Conservation (phyloP, 2,888 invertebrate species). For the Beris morrisii region DNA sequence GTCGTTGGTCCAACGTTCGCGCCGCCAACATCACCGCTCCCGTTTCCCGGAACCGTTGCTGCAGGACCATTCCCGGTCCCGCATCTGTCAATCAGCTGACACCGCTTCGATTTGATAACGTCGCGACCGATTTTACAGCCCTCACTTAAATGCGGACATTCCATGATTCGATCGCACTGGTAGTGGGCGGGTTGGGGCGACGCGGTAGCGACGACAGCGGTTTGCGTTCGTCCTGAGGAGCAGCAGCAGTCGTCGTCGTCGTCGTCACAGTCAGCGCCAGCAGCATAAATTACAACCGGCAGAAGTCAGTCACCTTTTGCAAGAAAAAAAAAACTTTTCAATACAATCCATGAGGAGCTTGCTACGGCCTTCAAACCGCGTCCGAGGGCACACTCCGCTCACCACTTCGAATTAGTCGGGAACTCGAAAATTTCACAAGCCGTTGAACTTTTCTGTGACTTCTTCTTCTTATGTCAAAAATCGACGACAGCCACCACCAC, state of each 20-base stretch:
- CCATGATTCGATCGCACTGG: constrained; percentile 55
- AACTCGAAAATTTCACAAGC: no score
- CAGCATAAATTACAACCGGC: constrained; percentile 22
- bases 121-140: constrained; percentile 63
- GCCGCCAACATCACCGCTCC: background rate
- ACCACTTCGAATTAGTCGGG: no score
- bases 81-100: constrained; percentile 62
- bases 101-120: constrained; percentile 57
- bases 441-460: no score
- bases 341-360: no score
- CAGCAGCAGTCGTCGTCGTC: background rate
- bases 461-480: no score
- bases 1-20: constrained; percentile 41
- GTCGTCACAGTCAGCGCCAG: constrained; percentile 2
- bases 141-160: constrained; percentile 70
- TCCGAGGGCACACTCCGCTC: no score
- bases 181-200: background rate
- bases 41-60: constrained; percentile 2
- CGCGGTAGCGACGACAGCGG: background rate
- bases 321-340: background rate
- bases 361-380: no score
- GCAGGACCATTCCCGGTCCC: background rate
- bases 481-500: no score
- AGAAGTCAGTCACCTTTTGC: constrained; percentile 24
- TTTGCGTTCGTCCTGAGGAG: background rate